phyloP scores from a whole-genome alignment of 2,113 vertebrate species.

The Rafetus swinhoei region DNA sequence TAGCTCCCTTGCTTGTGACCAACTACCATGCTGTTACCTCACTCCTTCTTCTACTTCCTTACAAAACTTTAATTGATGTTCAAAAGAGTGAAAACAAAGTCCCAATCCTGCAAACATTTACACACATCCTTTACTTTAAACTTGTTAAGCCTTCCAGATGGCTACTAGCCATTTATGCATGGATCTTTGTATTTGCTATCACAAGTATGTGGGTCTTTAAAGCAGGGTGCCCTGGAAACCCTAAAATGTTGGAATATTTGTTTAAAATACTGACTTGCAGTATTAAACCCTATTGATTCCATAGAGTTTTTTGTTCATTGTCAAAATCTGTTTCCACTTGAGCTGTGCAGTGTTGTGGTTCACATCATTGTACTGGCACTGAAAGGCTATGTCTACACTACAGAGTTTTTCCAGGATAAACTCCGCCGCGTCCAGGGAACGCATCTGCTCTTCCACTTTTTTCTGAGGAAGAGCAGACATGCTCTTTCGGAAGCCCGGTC shows the following conservation, averaged over 20 bases:
- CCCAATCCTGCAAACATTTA: neutral
- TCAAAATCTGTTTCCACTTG: neutral
- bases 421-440: too few species aligned
- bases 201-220: neutral
- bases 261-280: neutral
- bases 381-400: too few species aligned
- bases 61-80: neutral
- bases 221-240: neutral
- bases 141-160: neutral
- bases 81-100: neutral
- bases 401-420: too few species aligned
- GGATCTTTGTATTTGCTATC: neutral
- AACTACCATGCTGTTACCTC: neutral
- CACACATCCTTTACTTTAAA: neutral
- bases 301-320: neutral
- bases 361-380: neutral
- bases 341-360: neutral
- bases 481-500: too few species aligned
- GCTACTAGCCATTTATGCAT: neutral
- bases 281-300: neutral
- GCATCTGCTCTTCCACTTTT: too few species aligned
- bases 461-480: too few species aligned
- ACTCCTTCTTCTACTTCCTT: neutral
- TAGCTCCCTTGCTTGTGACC: neutral
- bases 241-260: neutral